Percentiles rank a stretch among this genome's conserved stretches.
Evolutionary conservation across 2,113 vertebrate species (phyloP).

Genomic region (Azemiops feae): DNA sequence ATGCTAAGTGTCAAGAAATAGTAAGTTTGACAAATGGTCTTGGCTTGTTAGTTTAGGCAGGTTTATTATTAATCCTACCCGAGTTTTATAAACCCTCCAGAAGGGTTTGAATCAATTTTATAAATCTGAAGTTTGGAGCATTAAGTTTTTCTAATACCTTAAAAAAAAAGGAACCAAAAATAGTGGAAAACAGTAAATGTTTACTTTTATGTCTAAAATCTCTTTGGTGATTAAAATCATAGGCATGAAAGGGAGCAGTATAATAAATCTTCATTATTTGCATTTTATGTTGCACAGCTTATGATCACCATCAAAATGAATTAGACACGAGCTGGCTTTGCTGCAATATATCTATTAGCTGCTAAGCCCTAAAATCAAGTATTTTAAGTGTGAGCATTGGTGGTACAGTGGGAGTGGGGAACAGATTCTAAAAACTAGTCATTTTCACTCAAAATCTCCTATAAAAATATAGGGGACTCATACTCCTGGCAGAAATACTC

Average conservation of each 20-base stretch:
- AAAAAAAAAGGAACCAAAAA: constrained; percentile 18
- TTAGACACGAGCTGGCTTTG: neutral
- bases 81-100: neutral
- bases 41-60: neutral
- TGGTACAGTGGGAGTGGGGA: too few relatives aligned
- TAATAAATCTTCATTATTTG: neutral
- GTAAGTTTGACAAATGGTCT: neutral
- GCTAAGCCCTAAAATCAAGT: neutral
- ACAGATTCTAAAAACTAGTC: fast-evolving
- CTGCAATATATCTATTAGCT: neutral
- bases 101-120: neutral
- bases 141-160: constrained; percentile 3
- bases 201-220: neutral
- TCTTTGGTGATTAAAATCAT: neutral
- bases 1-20: constrained; percentile 1
- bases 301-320: neutral
- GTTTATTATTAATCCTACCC: constrained; percentile 18
- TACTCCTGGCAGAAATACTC: neutral
- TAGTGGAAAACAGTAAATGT: neutral
- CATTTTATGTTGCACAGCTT: constrained; percentile 13
- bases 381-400: neutral
- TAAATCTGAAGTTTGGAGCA: constrained; percentile 15
- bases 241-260: constrained; percentile 4
- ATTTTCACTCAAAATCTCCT: fast-evolving
- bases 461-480: neutral